Evolutionary conservation across 2,113 vertebrate species (phyloP), one percentile per base, ranked within the genome.

Genomic region (Carollia perspicillata): DNA sequence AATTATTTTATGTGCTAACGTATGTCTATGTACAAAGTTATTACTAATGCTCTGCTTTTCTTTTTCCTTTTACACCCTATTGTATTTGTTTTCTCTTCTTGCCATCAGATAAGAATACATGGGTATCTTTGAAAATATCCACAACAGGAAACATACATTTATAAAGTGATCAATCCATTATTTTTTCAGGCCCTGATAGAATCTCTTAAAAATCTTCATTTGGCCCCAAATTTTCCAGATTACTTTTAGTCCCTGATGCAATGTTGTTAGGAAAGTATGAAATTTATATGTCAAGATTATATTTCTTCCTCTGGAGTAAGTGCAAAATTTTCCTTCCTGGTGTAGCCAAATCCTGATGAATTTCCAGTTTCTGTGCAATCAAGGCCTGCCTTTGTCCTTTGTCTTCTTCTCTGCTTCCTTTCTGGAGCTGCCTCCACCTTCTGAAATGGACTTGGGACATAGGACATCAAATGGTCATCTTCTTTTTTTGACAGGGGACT

Each of bases 181-280:
- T 75, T 66, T 65, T 18, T 81, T 30, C 26, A 77, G 44, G 90
- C 18, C 44, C 30, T 72, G 6, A 81, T 68, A 93, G 30, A 93
- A 26, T 58, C 37, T 75, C 37, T 84, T 86, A 42, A 49, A 63
- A 68, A 35, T 80, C 33, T 84, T 90, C 22, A 79, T 60, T 89
- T 90, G 35, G 14, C 42, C 51, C 60, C 28, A 68, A 78, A 47
- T 23, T 94, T 93, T 94, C 66, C 65, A 95, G 44, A 85, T 90
- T 72, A 74, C 40, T 44, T 92, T 69, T 87, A 86, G 55, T 69
- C 28, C 35, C 63, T 66, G 49, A 84, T 72, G 94, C 14, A 89
- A n/a, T 84, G 88, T 90, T 87, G 9, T 88, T 90, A 93, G 69
- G 80, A 92, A 58, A 77, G 11, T 81, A 35, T 68, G 84, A 77